Base-by-base conservation (phyloP, 2,113 vertebrate species). In the Balaenoptera acutorostrata region DNA sequence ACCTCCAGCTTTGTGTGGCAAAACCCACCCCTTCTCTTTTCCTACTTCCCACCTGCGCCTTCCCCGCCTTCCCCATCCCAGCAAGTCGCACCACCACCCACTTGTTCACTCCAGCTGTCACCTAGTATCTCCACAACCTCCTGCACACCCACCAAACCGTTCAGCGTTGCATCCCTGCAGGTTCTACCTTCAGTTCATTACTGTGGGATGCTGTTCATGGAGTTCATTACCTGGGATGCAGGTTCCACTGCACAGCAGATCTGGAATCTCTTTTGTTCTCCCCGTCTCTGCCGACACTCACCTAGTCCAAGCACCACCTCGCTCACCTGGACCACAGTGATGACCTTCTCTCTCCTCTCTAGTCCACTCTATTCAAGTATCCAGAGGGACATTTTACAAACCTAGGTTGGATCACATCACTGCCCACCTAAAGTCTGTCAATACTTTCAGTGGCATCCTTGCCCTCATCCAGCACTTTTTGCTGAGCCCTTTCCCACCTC, bases 161-260 rank as follows among this genome's bases (percentile, higher is more conserved):
- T 9, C 11, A 1, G 3, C 0, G 6, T 49, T 2, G 3, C 6
- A 0, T 25, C n/a, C 59, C n/a, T 78, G 41, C 0, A 2, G 29
- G 33, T 4, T 11, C 88, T 31, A 4, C 21, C 7, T 36, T 4
- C 27, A 14, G 0, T 4, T 41, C 20, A 1, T n/a, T 1, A 3
- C 61, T 0, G 2, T 17, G 29, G 75, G 46, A 33, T 12, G 23
- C 59, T 4, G 59, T 61, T 11, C 23, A 25, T 61, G 8, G 23
- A 61, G 59, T 25, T 61, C 59, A 27, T 23, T 27, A 25, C 63
- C 74, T 3, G 3, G 59, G 59, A 61, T 21, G 29, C 0, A 3
- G 61, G 33, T n/a, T 15, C 55, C 44, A 9, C 29, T 31, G n/a
- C 66, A 18, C 36, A 10, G 1, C 8, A 6, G 31, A 63, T 4